Base-by-base conservation (phyloP, 2,797 vertebrate species). In the Sitta carolinensis region DNA sequence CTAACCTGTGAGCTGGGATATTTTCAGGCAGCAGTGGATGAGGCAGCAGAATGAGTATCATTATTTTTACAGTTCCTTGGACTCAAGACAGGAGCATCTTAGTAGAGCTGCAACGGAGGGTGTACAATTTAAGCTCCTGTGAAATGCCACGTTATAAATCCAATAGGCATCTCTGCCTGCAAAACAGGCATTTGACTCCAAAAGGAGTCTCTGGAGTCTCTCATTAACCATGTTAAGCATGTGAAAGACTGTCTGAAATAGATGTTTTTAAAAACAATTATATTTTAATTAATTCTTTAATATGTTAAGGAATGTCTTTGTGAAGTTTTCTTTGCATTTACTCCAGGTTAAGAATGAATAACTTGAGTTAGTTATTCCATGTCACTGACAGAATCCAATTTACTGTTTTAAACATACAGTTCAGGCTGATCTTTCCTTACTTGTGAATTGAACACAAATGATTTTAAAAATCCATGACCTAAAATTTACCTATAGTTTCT, bases 401-500 rank as follows among this genome's bases (percentile, higher is more conserved):
- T 84, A 23, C 72, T 81, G 13, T 59, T 82, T 86, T 59, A 83
- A 92, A 61, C 32, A 23, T 23, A 15, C 18, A 61, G 6, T 80
- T 89, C 43, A 66, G 54, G 9, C 51, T 62, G 43, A 45, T 62
- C 4, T 92, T 85, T 81, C 78, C 75, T 89, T 89, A 54, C 16
- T 70, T 57, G 5, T 72, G 54, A 84, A 78, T 89, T 12, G 5
- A 91, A 36, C 17, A 66, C 43, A 88, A 63, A 42, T 57, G 1
- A 51, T 67, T 73, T 59, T 9, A 43, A 75, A 75, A 80, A 34
- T 72, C 23, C 43, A 36, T 66, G 3, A 40, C 47, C 30, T 91
- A 50, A 83, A 82, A 92, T n/a, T 89, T 93, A 78, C 80, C 70
- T 69, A 27, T 16, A 29, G 15, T 94, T 90, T 96, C 88, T 96